A percentile compares a stretch with the other conserved stretches of the same genome.
Conservation (phyloP, 2,113 vertebrate species). For the Tringa solitaria region DNA sequence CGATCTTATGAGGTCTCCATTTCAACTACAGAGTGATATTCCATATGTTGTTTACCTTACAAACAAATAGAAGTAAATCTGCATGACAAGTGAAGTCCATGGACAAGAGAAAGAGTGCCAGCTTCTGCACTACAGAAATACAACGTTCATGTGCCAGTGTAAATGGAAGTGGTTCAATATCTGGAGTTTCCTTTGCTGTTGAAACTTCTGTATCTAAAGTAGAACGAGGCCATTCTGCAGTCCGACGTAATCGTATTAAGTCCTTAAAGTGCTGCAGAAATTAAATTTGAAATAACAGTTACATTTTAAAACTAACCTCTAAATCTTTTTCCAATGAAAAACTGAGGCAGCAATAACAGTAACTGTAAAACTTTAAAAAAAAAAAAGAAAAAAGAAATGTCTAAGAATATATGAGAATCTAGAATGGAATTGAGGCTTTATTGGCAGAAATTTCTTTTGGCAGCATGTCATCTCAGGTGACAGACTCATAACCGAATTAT, state of each 20-base stretch:
- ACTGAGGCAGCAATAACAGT: background rate
- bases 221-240: slow-evolving; percentile 96
- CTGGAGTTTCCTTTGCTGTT: slow-evolving; percentile 89
- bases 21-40: background rate
- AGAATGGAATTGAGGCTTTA: background rate
- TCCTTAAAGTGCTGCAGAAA: slow-evolving; percentile 94
- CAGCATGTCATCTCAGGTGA: background rate
- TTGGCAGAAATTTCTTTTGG: background rate
- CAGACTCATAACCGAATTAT: background rate
- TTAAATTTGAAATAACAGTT: background rate
- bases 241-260: slow-evolving; percentile 93
- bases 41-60: slow-evolving; percentile 83
- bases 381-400: background rate
- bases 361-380: background rate
- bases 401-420: background rate
- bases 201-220: slow-evolving; percentile 91
- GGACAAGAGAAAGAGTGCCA: slow-evolving; percentile 93
- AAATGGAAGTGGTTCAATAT: slow-evolving; percentile 95
- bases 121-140: slow-evolving; percentile 96
- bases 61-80: slow-evolving; percentile 95
- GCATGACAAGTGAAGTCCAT: slow-evolving; percentile 99
- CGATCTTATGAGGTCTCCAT: background rate
- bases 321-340: background rate
- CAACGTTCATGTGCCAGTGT: slow-evolving; percentile 96
- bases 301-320: background rate